These are phyloP conservation scores for Neolamprologus kungweensis DNA, from an alignment of 2,113 vertebrate species.

Conservation along the genomic window DNA sequence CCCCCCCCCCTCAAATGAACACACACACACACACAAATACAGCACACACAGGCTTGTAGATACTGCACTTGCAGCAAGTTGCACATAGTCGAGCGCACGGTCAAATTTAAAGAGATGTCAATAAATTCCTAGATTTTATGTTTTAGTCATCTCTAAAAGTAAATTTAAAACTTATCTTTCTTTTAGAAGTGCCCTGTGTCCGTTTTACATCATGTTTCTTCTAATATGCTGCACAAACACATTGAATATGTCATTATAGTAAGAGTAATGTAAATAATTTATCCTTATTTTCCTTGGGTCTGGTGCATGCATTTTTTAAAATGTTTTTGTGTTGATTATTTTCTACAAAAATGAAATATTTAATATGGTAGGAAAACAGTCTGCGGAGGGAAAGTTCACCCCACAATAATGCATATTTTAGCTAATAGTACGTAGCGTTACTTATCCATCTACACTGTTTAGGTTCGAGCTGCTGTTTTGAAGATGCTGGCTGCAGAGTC, in stretches of 20 bases:
- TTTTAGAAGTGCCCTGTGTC: background rate
- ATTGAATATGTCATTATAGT: background rate
- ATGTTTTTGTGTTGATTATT: background rate
- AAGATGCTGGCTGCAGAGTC: background rate
- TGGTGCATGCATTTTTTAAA: background rate
- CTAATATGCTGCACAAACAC: background rate
- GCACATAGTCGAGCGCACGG: accelerated
- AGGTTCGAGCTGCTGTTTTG: background rate
- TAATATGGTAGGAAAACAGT: background rate
- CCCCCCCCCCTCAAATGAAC: background rate
- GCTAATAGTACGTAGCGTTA: background rate
- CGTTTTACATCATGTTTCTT: background rate
- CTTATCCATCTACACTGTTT: accelerated
- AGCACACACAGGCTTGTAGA: background rate
- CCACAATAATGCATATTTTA: background rate
- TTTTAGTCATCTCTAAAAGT: background rate
- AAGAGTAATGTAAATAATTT: background rate
- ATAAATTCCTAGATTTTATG: background rate
- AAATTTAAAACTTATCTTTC: accelerated
- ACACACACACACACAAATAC: background rate
- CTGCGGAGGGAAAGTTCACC: background rate
- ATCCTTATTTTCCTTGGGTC: background rate
- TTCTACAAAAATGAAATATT: background rate
- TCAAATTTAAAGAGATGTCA: background rate
- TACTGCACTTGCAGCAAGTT: background rate